Evolutionary conservation across 2,888 invertebrate species (phyloP), one percentile per base, ranked within the genome.

Genomic region (Andrena bicolor): DNA sequence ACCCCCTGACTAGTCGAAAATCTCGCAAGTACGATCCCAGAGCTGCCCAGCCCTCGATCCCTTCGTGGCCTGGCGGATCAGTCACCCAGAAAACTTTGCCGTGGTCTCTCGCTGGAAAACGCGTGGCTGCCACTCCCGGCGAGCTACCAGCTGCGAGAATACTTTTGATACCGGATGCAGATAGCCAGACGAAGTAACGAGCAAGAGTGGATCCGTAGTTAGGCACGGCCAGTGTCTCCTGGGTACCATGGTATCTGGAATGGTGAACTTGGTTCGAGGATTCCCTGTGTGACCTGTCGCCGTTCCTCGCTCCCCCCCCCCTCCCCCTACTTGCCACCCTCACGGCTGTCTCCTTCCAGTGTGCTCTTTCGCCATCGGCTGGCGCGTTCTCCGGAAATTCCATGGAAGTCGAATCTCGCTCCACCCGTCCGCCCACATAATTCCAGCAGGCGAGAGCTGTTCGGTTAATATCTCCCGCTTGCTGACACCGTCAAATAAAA

Each of bases 401-500:
- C 86, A 83, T 86, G 88, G 87, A 90, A 91, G 86, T 87, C 86
- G 86, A 88, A 90, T 88, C 88, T 84, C 87, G 84, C 85, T 82
- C 76, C 76, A 76, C 78, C 82, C 84, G 77, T 76, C 86, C 88
- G 86, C 87, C 87, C 89, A 87, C 89, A 87, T 90, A 91, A 91
- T 92, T 91, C 87, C 86, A 81, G 80, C 85, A 73, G 86, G 85
- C 85, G 83, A 88, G 89, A 88, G 88, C 88, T 88, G 85, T 86
- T 87, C 88, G 89, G 89, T 91, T 91, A 91, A 92, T 91, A 91
- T 91, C 90, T 90, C 88, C 86, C 87, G 89, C 87, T 87, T 92
- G 92, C 91, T 92, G 92, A 92, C 92, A 90, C 86, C 86, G 90
- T 89, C 88, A 86, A 91, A 92, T 92, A 90, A 91, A 92, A 91